Evolutionary conservation across 2,797 vertebrate species (phyloP).

Genomic region (Echeneis naucrates): DNA sequence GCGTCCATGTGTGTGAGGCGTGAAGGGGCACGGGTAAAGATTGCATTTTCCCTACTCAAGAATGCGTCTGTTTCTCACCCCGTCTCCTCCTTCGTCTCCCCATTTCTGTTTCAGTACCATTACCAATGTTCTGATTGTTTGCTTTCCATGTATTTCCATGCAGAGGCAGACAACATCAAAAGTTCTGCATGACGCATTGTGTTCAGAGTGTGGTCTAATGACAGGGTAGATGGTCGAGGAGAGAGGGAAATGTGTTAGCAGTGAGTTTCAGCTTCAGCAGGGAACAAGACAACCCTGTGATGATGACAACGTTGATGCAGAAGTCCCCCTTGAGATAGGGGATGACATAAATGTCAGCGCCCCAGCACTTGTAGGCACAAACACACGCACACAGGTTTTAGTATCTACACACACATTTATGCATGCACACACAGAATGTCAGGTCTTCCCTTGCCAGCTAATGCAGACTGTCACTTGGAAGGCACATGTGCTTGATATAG

Average conservation of each 20-base stretch:
- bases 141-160: slow-evolving; percentile 48
- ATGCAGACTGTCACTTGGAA: slow-evolving; percentile 46
- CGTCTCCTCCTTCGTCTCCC: slow-evolving; percentile 7
- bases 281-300: slow-evolving; percentile 72
- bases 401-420: slow-evolving; percentile 22
- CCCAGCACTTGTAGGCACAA: slow-evolving; percentile 30
- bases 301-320: slow-evolving; percentile 59
- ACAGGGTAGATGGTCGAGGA: slow-evolving; percentile 46
- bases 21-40: slow-evolving; percentile 20
- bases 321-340: slow-evolving; percentile 45
- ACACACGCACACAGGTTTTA: slow-evolving; percentile 17
- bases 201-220: slow-evolving; percentile 66
- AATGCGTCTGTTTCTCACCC: slow-evolving; percentile 1
- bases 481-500: slow-evolving; percentile 55
- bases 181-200: slow-evolving; percentile 65
- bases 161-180: slow-evolving; percentile 56
- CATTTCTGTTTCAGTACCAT: not conserved
- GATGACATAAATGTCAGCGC: slow-evolving; percentile 54
- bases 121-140: slow-evolving; percentile 48
- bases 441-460: slow-evolving; percentile 33
- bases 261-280: slow-evolving; percentile 46
- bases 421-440: slow-evolving; percentile 11
- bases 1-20: slow-evolving; percentile 29
- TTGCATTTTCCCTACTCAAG: slow-evolving; percentile 29
- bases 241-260: slow-evolving; percentile 30